These are phyloP conservation scores for Bactericera cockerelli DNA, from an alignment of 1,140 invertebrate genomes.

Conservation along the genomic window DNA sequence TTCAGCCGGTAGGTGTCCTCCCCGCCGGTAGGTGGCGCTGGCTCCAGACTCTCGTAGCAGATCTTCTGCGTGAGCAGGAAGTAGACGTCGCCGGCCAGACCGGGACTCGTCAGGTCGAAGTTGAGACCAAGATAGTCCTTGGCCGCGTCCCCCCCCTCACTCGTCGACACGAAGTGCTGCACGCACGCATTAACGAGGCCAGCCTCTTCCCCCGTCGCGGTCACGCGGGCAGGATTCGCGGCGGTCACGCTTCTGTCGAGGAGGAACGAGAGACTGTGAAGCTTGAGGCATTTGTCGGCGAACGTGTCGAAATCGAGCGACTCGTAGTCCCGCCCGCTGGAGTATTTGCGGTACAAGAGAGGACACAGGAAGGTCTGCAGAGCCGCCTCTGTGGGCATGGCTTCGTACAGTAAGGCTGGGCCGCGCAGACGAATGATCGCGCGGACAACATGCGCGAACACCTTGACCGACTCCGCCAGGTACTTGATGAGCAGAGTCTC, in stretches of 20 bases:
- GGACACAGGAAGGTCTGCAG: too few relatives aligned
- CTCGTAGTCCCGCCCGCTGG: too few relatives aligned
- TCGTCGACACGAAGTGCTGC: not conserved
- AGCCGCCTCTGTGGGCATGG: too few relatives aligned
- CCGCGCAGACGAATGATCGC: too few relatives aligned
- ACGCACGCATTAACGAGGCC: not conserved
- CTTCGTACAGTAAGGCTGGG: too few relatives aligned
- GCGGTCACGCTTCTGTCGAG: not conserved
- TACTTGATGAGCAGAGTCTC: not conserved
- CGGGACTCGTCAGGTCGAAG: not conserved
- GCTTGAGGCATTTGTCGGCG: too few relatives aligned
- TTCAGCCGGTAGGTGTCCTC: not conserved
- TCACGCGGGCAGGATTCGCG: not conserved
- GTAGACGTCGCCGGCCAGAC: not conserved
- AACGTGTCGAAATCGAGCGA: too few relatives aligned
- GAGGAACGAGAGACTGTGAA: too few relatives aligned
- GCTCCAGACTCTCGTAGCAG: not conserved
- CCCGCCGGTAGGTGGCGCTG: not conserved
- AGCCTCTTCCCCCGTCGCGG: not conserved
- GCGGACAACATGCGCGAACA: not conserved
- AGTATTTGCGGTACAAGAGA: too few relatives aligned
- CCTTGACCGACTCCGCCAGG: not conserved
- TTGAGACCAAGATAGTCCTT: not conserved
- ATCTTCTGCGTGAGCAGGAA: slow-evolving; percentile 1
- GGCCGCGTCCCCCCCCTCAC: not conserved